Base-by-base conservation (phyloP, 1,140 invertebrate genomes). In the Bathynomus jamesi region DNA sequence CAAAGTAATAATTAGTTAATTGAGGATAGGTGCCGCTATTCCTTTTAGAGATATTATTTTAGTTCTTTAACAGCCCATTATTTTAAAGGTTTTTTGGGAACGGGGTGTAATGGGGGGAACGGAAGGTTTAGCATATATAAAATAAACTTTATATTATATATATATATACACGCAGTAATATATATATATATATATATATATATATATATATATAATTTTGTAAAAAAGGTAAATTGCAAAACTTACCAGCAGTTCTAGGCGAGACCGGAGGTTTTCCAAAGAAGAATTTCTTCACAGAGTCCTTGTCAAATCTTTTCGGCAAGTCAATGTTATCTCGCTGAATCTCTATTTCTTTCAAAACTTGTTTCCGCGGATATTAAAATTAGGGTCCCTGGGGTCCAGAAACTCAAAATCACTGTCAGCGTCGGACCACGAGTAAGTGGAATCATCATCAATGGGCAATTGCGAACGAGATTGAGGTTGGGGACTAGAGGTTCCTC, bases 401-500 rank as follows among this genome's bases (percentile, higher is more conserved):
- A 74, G 25, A 46, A 53, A 77, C 62, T 77, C 76, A 60, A 77
- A 77, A 28, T 77, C 76, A 61, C 76, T 77, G 46, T 77, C 76
- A 27, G 76, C 76, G 62, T 77, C 76, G 25, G 70, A 73, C 76
- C 76, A 77, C 27, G 76, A 77, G 53, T 77, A 77, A 7, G 67
- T 67, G 13, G 76, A 77, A 29, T 77, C 76, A 25, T 72, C 40
- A 17, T 53, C 40, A 21, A 17, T 53, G 2, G 40, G 13, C 21
- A 17, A 21, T 3, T 11, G 5, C 2, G 40, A 21, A 53, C 21
- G 13, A 17, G 40, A 21, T 53, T 53, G 13, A 11, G 40, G 2
- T 5, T 11, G 13, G 40, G 13, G 7, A 17, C 13, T 17, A 53
- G 2, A 53, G 21, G 7, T 40, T n/a, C n/a, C n/a, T n/a, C n/a